Conservation (phyloP, 2,888 invertebrate genomes). For the Drosophila mulleri region DNA sequence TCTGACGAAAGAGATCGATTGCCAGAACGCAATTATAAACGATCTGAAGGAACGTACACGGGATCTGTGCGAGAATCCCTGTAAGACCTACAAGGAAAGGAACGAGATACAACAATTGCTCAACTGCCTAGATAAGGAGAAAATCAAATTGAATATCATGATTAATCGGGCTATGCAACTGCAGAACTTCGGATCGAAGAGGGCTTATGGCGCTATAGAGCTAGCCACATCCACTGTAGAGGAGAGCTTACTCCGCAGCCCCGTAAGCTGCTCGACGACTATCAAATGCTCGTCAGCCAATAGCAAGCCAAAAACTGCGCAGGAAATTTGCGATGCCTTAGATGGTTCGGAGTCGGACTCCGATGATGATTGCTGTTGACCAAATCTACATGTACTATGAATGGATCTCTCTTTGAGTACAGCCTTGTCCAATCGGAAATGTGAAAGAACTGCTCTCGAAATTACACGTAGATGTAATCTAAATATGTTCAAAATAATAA, state of each 20-base stretch:
- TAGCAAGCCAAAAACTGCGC: slow-evolving; percentile 10
- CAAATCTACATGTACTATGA: not conserved
- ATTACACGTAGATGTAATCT: not conserved
- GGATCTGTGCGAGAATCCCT: slow-evolving; percentile 40
- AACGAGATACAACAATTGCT: slow-evolving; percentile 65
- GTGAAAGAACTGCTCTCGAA: not conserved
- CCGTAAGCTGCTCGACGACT: not conserved
- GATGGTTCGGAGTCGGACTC: slow-evolving; percentile 27
- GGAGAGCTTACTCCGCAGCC: not conserved
- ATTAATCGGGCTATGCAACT: slow-evolving; percentile 70
- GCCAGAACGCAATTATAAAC: slow-evolving; percentile 35
- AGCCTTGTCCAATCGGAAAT: not conserved
- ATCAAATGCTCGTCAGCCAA: not conserved
- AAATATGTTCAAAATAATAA: not conserved
- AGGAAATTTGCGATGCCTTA: slow-evolving; percentile 39
- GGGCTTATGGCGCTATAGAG: slow-evolving; percentile 69
- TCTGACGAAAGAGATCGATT: slow-evolving; percentile 44
- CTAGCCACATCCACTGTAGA: slow-evolving; percentile 62
- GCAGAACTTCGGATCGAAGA: slow-evolving; percentile 77
- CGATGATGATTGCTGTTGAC: slow-evolving; percentile 16
- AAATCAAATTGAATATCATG: slow-evolving; percentile 68
- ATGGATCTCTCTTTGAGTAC: not conserved
- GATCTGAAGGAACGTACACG: slow-evolving; percentile 9
- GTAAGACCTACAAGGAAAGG: slow-evolving; percentile 62
- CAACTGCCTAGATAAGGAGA: slow-evolving; percentile 73